Base-by-base conservation (phyloP, 2,797 vertebrate genomes). In the Myotis vivesi region DNA sequence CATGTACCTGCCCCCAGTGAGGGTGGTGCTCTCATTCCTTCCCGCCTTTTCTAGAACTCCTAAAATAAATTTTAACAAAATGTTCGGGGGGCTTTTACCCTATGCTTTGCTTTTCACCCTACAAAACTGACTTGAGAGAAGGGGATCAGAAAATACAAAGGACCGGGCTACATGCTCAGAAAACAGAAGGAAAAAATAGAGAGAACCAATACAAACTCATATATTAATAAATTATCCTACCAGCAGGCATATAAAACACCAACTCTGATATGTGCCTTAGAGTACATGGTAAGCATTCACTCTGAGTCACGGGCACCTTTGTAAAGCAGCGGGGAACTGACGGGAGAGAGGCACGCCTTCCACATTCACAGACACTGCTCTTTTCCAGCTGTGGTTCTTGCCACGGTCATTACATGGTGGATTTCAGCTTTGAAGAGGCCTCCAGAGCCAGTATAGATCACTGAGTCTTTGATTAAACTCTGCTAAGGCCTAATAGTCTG, bases 401-500 rank as follows among this genome's bases (percentile, higher is more conserved):
- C 38, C 30, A 55, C 9, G 2, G 83, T 91, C 77, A 87, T 85
- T 86, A 59, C 51, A 66, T 41, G 55, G 87, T 89, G 68, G 69
- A 94, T 92, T 88, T 97, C 46, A 57, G 46, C 55, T 95, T 93
- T 75, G 87, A 97, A 96, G 95, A 97, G 12, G 86, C 96, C 96
- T 94, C 96, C 0, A 51, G 97, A 97, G 97, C 76, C 83, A 38
- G 62, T 77, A 85, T 89, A 96, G 97, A 95, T 96, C 96, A 91
- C 30, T 36, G 97, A 95, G 93, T 71, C 97, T 97, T 97, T 97
- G 95, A 97, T 98, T 98, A 97, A 97, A 96, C 95, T 95, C 94
- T 69, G 55, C 94, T 96, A 97, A 97, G 95, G 92, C 92, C 90
- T 95, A 97, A 97, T 97, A 96, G 94, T 90, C 92, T 94, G 96